Conservation (phyloP, 2,113 vertebrate genomes). For the Octodon degus region DNA sequence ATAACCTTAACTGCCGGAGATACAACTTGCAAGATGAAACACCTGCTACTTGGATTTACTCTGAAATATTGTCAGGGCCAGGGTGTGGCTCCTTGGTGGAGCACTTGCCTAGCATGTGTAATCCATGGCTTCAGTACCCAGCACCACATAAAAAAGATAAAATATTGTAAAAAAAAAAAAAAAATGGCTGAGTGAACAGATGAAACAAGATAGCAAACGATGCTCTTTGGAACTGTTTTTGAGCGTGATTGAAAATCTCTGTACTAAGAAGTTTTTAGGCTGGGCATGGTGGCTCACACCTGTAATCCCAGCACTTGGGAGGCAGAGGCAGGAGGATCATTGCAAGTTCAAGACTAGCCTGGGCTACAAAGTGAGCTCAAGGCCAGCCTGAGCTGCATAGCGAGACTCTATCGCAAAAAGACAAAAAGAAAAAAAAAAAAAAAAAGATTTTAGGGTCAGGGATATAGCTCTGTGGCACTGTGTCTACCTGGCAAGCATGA, state of each 20-base stretch:
- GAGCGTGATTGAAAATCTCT: conserved; percentile 10
- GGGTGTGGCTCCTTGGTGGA: neutral
- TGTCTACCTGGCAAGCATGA: too few relatives aligned
- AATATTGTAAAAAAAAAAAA: neutral
- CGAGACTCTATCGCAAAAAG: too few relatives aligned
- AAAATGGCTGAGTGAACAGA: neutral
- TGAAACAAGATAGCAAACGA: neutral
- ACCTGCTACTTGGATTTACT: neutral
- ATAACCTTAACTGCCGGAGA: neutral
- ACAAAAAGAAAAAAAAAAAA: too few relatives aligned
- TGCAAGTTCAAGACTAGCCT: too few relatives aligned
- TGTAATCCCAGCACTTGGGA: too few relatives aligned
- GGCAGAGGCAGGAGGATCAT: too few relatives aligned
- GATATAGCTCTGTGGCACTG: too few relatives aligned
- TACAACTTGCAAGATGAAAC: neutral
- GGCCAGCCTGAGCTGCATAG: too few relatives aligned
- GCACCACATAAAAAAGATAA: neutral
- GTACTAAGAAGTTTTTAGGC: neutral
- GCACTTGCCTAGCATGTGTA: neutral
- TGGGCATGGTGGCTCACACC: too few relatives aligned
- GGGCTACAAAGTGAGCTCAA: too few relatives aligned
- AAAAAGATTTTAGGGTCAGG: too few relatives aligned
- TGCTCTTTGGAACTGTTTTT: neutral
- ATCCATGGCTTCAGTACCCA: neutral
- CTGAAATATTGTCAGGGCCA: neutral